Conservation (phyloP, 2,888 invertebrate genomes). For the Agonopterix alstromeriana region DNA sequence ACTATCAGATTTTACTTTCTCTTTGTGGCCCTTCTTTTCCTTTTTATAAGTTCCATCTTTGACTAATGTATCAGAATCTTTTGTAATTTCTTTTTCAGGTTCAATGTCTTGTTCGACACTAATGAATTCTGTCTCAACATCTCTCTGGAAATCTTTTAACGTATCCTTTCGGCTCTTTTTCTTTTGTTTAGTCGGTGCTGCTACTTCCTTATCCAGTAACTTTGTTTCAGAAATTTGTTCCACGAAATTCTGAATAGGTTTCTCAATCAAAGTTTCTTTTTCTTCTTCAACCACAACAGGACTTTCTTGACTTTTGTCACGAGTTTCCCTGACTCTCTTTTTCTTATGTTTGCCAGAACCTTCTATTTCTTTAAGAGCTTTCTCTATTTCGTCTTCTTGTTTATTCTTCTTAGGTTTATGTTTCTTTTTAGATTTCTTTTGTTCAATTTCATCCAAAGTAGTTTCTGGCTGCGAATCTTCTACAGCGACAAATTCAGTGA, state of each 20-base stretch:
- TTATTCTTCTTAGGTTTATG: conserved; percentile 53
- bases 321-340: conserved; percentile 41
- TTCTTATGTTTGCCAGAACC: conserved; percentile 51
- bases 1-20: too few relatives aligned
- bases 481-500: conserved; percentile 24
- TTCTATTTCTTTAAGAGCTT: conserved; percentile 65
- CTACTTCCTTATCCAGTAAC: conserved; percentile 8
- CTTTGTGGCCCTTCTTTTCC: too few relatives aligned
- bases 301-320: conserved; percentile 35
- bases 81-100: too few relatives aligned
- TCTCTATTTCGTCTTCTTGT: conserved; percentile 58
- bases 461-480: conserved; percentile 22
- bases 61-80: too few relatives aligned
- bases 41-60: too few relatives aligned
- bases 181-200: conserved; percentile 23
- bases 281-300: neutral
- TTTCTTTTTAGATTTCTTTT: conserved; percentile 57
- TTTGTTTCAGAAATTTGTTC: conserved; percentile 6
- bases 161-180: conserved; percentile 23
- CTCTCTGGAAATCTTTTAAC: neutral
- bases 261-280: neutral
- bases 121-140: too few relatives aligned
- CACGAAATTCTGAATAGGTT: neutral
- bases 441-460: conserved; percentile 24
- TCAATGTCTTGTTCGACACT: too few relatives aligned